Conservation (phyloP, 2,113 vertebrate species). For the Myotis davidii region DNA sequence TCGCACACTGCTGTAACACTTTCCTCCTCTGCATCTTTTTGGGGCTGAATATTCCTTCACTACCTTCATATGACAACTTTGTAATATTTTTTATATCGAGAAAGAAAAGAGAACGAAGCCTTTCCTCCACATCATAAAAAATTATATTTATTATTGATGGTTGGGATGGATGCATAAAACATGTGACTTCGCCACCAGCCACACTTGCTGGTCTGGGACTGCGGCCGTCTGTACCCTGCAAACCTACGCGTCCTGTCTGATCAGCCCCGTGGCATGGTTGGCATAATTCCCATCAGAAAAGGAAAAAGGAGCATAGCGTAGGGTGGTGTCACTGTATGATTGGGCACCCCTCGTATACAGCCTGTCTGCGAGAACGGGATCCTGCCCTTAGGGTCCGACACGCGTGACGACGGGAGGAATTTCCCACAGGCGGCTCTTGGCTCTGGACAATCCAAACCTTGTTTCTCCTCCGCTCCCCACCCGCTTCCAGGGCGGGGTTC, state of each 20-base stretch:
- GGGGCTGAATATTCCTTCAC: neutral
- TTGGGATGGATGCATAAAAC: neutral
- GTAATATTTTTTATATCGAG: constrained; percentile 15
- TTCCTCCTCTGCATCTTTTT: neutral
- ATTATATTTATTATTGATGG: constrained; percentile 24
- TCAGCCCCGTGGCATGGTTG: neutral
- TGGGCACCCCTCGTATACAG: neutral
- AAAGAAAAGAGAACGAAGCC: constrained; percentile 46
- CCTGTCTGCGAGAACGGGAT: neutral
- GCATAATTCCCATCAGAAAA: neutral
- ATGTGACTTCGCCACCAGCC: neutral
- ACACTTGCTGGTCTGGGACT: neutral
- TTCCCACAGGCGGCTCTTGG: neutral
- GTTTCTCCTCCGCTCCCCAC: neutral
- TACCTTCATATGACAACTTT: neutral
- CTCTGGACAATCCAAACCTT: neutral
- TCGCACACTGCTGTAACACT: neutral
- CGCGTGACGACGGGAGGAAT: neutral
- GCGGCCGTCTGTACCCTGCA: neutral
- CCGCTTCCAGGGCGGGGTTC: neutral
- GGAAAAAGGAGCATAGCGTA: neutral
- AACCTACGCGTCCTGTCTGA: neutral
- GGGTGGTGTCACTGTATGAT: neutral
- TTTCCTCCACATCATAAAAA: constrained; percentile 9
- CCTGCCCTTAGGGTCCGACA: neutral